Evolutionary conservation across 2,888 invertebrate species (phyloP), one percentile per base, ranked within the genome.

Genomic region (Drosophila siamana): DNA sequence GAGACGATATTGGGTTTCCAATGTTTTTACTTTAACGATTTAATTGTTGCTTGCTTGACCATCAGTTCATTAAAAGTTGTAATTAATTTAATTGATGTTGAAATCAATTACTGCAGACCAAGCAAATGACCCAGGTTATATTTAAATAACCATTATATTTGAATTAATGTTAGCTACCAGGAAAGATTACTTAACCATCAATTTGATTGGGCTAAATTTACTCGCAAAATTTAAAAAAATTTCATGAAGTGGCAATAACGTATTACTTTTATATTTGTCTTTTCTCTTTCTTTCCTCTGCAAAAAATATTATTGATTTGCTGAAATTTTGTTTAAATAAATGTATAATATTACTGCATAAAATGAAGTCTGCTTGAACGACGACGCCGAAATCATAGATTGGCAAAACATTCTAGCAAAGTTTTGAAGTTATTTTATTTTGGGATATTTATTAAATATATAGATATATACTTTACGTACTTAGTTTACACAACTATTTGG

Each of bases 401-500:
- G 11, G 4, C n/a, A n/a, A n/a, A n/a, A 9, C 30, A 6, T 13
- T 24, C 5, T 15, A 38, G 13, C 9, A 22, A 13, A 13, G 3
- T 15, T 24, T 11, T 26, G 11, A 28, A 30, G 16, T 40, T 33
- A 8, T 47, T 46, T 8, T 33, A 50, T 56, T 56, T 56, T 47
- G 30, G 56, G 48, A 19, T 48, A 74, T 52, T 55, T 63, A 55
- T 63, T 61, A 38, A 51, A 46, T 52, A 52, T 51, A 51, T 51
- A 36, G 44, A 51, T 60, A 48, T 19, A 51, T 55, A 33, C 11
- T 43, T 67, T 48, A 62, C 57, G 46, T 26, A 46, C 55, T 44
- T 55, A 55, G 15, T 54, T 30, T 55, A 66, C 44, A 71, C 48
- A 61, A 61, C 46, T 54, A 72, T 55, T 11, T 55, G 44, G 40